These are phyloP conservation scores for Protonemura montana DNA, from an alignment of 2,888 invertebrate species.

Conservation along the genomic window DNA sequence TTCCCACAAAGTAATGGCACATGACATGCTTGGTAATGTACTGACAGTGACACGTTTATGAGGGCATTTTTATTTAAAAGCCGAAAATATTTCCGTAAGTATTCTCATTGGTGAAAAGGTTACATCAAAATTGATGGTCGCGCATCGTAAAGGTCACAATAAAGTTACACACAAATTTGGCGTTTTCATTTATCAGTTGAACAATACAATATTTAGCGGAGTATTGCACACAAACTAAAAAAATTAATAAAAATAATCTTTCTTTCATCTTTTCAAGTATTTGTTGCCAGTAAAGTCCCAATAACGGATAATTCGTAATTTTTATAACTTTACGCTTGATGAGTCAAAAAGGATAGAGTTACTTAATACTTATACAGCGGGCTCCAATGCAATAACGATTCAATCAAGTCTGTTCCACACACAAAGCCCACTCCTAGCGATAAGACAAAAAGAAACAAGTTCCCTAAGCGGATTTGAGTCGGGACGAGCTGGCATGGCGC, in stretches of 20 bases:
- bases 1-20: too few relatives aligned
- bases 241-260: too few relatives aligned
- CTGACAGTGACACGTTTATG: too few relatives aligned
- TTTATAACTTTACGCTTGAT: not conserved
- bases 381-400: slow-evolving; percentile 10
- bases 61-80: not conserved
- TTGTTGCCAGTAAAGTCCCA: not conserved
- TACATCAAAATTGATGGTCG: too few relatives aligned
- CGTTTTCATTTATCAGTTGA: too few relatives aligned
- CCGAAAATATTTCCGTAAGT: not conserved
- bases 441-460: slow-evolving; percentile 36
- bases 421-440: slow-evolving; percentile 19
- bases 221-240: too few relatives aligned
- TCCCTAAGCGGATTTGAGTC: slow-evolving; percentile 38
- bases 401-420: slow-evolving; percentile 32
- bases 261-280: not conserved
- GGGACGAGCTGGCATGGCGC: not conserved
- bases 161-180: too few relatives aligned
- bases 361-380: not conserved
- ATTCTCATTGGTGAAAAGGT: not conserved
- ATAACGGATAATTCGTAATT: not conserved
- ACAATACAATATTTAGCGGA: too few relatives aligned
- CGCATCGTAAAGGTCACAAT: too few relatives aligned
- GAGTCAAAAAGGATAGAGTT: slow-evolving; percentile 28
- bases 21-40: too few relatives aligned